phyloP scores from a whole-genome alignment of 2,113 vertebrate species.

The Puma concolor region DNA sequence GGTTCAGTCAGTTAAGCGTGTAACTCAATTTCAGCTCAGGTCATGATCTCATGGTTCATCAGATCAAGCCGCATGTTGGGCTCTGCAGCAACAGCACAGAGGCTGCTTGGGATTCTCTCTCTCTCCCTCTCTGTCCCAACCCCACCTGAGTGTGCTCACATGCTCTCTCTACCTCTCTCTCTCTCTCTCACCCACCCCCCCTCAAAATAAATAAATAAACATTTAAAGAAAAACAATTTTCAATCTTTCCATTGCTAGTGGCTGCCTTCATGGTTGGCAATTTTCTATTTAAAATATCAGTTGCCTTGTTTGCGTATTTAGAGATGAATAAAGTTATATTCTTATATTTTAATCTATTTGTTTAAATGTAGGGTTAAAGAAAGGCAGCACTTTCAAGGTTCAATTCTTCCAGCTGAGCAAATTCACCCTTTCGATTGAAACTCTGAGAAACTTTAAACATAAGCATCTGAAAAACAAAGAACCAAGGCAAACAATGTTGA shows the following conservation, averaged over 20 bases:
- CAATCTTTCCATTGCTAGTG: neutral
- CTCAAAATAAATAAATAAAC: no score
- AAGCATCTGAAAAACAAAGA: conserved; percentile 19
- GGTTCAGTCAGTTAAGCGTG: no score
- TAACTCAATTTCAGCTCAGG: no score
- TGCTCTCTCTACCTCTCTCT: no score
- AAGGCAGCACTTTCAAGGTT: neutral
- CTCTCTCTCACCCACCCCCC: no score
- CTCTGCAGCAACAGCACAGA: no score
- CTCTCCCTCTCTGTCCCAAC: no score
- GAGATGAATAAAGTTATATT: neutral
- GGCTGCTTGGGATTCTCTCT: no score
- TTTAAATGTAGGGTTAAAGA: neutral
- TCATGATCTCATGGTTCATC: no score
- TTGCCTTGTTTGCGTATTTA: neutral
- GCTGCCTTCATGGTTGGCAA: neutral
- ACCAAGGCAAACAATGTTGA: neutral
- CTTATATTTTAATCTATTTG: neutral
- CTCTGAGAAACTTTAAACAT: conserved; percentile 21
- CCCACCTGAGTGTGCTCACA: no score
- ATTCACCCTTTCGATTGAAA: conserved; percentile 4
- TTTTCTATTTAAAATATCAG: conserved; percentile 14
- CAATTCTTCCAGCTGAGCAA: neutral
- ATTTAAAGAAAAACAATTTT: neutral
- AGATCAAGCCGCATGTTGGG: no score